Base-by-base conservation (phyloP, 2,113 vertebrate species). In the Uropsilus gracilis region DNA sequence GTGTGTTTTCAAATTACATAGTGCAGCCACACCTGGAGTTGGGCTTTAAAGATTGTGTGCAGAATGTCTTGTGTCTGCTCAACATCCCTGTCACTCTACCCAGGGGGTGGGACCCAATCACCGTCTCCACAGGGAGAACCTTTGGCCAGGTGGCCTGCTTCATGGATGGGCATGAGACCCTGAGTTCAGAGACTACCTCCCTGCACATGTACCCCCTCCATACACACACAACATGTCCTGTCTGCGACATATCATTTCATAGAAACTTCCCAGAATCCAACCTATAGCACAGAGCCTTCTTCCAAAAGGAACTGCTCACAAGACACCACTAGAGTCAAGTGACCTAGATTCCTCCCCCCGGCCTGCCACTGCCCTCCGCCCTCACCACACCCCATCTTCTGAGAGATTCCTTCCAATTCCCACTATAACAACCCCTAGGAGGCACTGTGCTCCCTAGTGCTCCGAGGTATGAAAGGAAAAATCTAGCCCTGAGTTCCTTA, bases 361-460 rank as follows among this genome's bases (percentile, higher is more conserved):
- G 44, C 18, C 28, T 16, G 16, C 50, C 1, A 0, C 5, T 8
- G 32, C 22, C 16, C 0, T 13, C 20, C 8, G 39, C 50, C 32
- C 18, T 46, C 18, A 32, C 13, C 75, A 71, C 59, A 28, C 22
- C 28, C 28, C 59, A 57, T 6, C 3, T 20, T 57, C 55, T 14
- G 11, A 13, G 11, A 13, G 18, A 46, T 4, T 11, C 26, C 37
- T 73, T 32, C 73, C 37, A 72, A 13, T 64, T 7, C 26, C 24
- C 18, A 59, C 34, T 46, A 24, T 30, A 10, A 28, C 11, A 48
- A 11, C 42, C 44, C n/a, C 48, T 37, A 57, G 39, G 48, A 75
- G 48, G 8, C 2, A 8, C 75, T n/a, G 32, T 46, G 28, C 76
- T 88, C 91, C 66, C 61, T 87, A 13, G 30, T 44, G 34, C 55